phyloP scores from a whole-genome alignment of 2,888 invertebrate species.

The Drosophila aldrichi region DNA sequence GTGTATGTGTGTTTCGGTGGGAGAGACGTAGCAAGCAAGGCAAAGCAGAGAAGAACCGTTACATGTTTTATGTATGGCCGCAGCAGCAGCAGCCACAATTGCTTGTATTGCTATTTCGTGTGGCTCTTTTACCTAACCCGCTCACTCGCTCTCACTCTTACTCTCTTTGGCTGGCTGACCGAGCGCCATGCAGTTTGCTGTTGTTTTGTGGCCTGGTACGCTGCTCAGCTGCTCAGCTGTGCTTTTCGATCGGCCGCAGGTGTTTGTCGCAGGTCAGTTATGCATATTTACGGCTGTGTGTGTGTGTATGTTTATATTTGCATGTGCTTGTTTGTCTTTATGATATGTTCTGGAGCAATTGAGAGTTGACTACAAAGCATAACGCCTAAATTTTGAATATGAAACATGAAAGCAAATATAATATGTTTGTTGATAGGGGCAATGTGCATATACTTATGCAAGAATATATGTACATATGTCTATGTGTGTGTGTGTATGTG shows the following conservation, averaged over 20 bases:
- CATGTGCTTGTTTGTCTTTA: not conserved
- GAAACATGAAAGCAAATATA: not conserved
- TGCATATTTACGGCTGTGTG: not conserved
- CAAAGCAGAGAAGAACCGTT: constrained; percentile 28
- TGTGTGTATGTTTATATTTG: not conserved
- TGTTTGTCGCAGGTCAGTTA: constrained; percentile 46
- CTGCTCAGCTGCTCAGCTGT: constrained; percentile 12
- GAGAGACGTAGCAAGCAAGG: not conserved
- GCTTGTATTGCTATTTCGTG: constrained; percentile 16
- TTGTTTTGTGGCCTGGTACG: constrained; percentile 14
- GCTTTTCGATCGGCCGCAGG: constrained; percentile 34
- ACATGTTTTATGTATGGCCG: constrained; percentile 20
- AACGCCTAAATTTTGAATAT: constrained; percentile 7
- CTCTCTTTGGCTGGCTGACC: constrained; percentile 12
- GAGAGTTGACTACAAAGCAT: not conserved
- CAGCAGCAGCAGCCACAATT: constrained; percentile 11
- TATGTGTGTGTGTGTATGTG: not conserved
- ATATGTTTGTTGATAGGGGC: constrained; percentile 7
- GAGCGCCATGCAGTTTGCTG: constrained; percentile 8
- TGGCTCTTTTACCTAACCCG: constrained; percentile 5
- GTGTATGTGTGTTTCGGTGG: not conserved
- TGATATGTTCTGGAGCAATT: not conserved
- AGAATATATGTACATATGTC: not conserved
- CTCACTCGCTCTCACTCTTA: not conserved
- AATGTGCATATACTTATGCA: not conserved